Conservation (phyloP, 2,797 vertebrate species). For the Lacerta bilineata region DNA sequence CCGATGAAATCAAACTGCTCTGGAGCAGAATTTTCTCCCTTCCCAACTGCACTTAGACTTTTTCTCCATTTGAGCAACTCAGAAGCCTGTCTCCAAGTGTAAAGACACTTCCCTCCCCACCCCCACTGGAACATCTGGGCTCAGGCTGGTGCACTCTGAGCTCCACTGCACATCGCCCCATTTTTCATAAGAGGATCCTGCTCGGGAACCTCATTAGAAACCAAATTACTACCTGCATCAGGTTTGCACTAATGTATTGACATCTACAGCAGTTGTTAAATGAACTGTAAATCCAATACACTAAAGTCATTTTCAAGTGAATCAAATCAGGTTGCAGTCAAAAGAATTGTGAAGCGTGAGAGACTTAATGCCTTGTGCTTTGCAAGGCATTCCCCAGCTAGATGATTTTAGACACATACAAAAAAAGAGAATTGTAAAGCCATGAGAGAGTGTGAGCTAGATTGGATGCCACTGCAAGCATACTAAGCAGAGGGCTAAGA, state of each 20-base stretch:
- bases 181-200: slow-evolving; percentile 71
- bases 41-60: slow-evolving; percentile 39
- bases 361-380: slow-evolving; percentile 67
- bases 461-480: slow-evolving; percentile 57
- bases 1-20: slow-evolving; percentile 54
- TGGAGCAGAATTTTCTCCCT: slow-evolving; percentile 30
- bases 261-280: slow-evolving; percentile 76
- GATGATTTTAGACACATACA: slow-evolving; percentile 65
- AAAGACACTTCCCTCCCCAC: not conserved
- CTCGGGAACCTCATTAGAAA: slow-evolving; percentile 81
- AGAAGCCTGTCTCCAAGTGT: slow-evolving; percentile 35
- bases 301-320: slow-evolving; percentile 77
- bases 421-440: slow-evolving; percentile 65
- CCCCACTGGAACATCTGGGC: slow-evolving; percentile 40
- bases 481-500: slow-evolving; percentile 51
- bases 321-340: slow-evolving; percentile 78
- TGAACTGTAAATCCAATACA: slow-evolving; percentile 78
- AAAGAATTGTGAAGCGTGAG: slow-evolving; percentile 73
- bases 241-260: slow-evolving; percentile 78
- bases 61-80: not conserved
- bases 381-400: slow-evolving; percentile 59
- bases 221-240: slow-evolving; percentile 80
- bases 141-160: slow-evolving; percentile 56
- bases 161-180: slow-evolving; percentile 55
- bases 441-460: slow-evolving; percentile 57